Conservation (phyloP, 2,113 vertebrate genomes). For the Cyprinodon brontotheroides region DNA sequence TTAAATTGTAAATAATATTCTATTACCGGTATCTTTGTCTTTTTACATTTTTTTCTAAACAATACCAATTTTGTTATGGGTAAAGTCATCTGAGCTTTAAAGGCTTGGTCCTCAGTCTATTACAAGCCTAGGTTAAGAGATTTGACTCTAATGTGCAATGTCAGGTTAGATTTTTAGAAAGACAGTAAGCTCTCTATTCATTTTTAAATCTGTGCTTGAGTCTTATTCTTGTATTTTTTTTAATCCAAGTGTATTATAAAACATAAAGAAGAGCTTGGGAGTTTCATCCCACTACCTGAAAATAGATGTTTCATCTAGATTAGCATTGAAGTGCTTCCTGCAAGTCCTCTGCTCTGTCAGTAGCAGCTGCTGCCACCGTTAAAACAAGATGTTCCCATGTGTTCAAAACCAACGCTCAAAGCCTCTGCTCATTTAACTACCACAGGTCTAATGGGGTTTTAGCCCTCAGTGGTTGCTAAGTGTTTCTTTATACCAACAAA, state of each 20-base stretch:
- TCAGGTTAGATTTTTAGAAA: background rate
- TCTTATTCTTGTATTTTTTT: background rate
- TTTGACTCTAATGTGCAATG: background rate
- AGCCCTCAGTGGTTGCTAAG: background rate
- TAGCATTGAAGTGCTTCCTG: background rate
- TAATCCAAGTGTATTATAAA: background rate
- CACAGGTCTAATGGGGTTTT: background rate
- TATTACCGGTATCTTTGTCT: no score
- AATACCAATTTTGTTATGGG: background rate
- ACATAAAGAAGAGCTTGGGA: background rate
- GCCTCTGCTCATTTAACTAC: conserved; percentile 12
- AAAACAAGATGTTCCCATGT: background rate
- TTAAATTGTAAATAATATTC: no score
- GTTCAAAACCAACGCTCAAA: conserved; percentile 7
- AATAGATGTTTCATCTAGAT: background rate
- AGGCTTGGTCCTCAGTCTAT: background rate
- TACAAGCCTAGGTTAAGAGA: background rate
- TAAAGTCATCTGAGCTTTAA: background rate
- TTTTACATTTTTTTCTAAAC: no score
- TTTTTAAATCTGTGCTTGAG: background rate
- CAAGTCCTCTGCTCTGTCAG: background rate
- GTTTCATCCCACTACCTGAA: background rate
- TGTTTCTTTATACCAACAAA: conserved; percentile 1
- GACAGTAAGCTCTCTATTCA: background rate
- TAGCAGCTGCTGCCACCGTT: background rate